phyloP scores from a whole-genome alignment of 2,113 vertebrate genomes.

The Corapipo altera region DNA sequence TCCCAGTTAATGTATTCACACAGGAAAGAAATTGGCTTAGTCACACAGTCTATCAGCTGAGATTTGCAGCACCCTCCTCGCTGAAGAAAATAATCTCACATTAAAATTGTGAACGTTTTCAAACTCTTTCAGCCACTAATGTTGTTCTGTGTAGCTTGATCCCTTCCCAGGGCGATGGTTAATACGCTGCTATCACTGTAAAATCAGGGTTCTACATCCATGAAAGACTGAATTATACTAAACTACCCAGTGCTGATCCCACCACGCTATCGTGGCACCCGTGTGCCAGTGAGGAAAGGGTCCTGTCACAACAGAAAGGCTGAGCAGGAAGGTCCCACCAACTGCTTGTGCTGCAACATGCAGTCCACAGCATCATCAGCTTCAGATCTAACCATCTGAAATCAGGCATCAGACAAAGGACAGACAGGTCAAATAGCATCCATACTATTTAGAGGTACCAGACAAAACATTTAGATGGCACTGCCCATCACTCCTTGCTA shows the following conservation, averaged over 20 bases:
- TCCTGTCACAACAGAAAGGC: background rate
- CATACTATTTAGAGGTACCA: background rate
- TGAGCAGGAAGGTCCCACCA: background rate
- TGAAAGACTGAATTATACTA: background rate
- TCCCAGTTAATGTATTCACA: conserved; percentile 10
- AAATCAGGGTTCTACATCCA: background rate
- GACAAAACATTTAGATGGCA: background rate
- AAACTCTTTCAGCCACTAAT: background rate
- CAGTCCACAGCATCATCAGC: background rate
- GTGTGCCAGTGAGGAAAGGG: background rate
- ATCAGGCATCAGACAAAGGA: background rate
- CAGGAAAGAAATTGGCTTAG: conserved; percentile 21
- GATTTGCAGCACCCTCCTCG: background rate
- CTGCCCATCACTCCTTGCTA: background rate
- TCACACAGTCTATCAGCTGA: background rate
- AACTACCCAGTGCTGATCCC: background rate
- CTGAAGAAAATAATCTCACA: conserved; percentile 8
- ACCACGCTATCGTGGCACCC: fast-evolving
- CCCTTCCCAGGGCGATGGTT: background rate
- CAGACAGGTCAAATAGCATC: background rate
- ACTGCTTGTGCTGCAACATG: background rate
- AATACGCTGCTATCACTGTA: background rate
- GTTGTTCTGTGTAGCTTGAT: background rate
- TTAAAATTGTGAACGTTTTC: background rate
- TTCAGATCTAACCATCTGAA: background rate